Base-by-base conservation (phyloP, 2,888 invertebrate genomes). In the Rhagonycha fulva region DNA sequence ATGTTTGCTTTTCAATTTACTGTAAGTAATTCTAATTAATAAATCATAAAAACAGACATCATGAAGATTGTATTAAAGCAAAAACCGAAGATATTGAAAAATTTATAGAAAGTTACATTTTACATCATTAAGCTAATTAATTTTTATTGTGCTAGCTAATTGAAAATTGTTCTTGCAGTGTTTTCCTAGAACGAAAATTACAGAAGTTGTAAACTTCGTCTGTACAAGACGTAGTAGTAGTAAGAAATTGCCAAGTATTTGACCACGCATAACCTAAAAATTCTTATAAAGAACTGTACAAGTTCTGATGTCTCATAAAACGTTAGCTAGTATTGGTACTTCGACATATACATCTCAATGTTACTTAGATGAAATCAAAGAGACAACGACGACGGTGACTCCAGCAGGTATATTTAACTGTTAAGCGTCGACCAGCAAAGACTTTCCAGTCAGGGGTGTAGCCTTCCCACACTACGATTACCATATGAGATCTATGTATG, bases 401-500 rank as follows among this genome's bases (percentile, higher is more conserved):
- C 66, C 68, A 68, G 72, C 14, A 62, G 68, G 63, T 66, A 66
- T 70, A 47, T 47, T 47, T 47, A 72, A 71, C 76, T 68, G 71
- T 63, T 72, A 63, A 74, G 70, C 75, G 76, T 72, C 75, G 78
- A 70, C 47, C n/a, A 47, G 26, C 24, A 72, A 75, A 76, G 66
- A 70, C 77, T 76, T 76, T 80, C 75, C 73, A 78, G 78, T 74
- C 80, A 81, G 82, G 82, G 82, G 82, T 84, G 82, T 82, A 81
- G 75, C 77, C 83, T 81, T 82, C 84, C 84, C 83, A 84, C 84
- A 83, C 83, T 76, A 79, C 81, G 78, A 83, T 83, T 82, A 81
- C 82, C 83, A 82, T 82, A 81, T 76, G 80, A 82, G 82, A 82
- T 82, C 77, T 82, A 82, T 81, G 83, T 78, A 78, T 79, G 70